These are phyloP conservation scores for Teleiodes luculella DNA, from an alignment of 2,888 invertebrate genomes.

Conservation along the genomic window DNA sequence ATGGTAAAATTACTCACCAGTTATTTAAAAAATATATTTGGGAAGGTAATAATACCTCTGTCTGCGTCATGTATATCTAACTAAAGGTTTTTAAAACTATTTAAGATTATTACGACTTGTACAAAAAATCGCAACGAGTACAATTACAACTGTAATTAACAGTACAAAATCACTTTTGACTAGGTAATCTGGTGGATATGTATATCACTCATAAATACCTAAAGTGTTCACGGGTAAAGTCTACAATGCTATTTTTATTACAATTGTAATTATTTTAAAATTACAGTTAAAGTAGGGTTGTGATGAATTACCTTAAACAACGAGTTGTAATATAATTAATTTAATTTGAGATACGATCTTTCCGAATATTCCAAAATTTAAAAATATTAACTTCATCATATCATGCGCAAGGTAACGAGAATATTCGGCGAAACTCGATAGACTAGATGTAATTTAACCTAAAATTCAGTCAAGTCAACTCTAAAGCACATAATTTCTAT, in stretches of 20 bases:
- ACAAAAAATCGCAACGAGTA: constrained; percentile 12
- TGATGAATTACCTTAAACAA: constrained; percentile 26
- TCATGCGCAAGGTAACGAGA: not conserved
- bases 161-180: constrained; percentile 11
- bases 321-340: constrained; percentile 23
- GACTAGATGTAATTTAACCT: constrained; percentile 59
- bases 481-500: constrained; percentile 37
- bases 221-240: constrained; percentile 32
- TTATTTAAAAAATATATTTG: not conserved
- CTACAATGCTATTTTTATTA: constrained; percentile 40
- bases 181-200: constrained; percentile 54
- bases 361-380: not conserved
- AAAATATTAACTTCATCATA: not conserved
- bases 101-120: constrained; percentile 18
- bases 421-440: constrained; percentile 31
- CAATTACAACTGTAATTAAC: constrained; percentile 7
- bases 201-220: constrained; percentile 47
- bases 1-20: not conserved
- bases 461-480: constrained; percentile 63
- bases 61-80: constrained; percentile 13
- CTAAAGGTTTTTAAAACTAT: constrained; percentile 20
- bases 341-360: not conserved
- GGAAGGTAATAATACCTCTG: not conserved
- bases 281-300: constrained; percentile 31
- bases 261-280: constrained; percentile 36